Evolutionary conservation across 2,797 vertebrate genomes (phyloP).

Genomic region (Eidolon dupreanum): DNA sequence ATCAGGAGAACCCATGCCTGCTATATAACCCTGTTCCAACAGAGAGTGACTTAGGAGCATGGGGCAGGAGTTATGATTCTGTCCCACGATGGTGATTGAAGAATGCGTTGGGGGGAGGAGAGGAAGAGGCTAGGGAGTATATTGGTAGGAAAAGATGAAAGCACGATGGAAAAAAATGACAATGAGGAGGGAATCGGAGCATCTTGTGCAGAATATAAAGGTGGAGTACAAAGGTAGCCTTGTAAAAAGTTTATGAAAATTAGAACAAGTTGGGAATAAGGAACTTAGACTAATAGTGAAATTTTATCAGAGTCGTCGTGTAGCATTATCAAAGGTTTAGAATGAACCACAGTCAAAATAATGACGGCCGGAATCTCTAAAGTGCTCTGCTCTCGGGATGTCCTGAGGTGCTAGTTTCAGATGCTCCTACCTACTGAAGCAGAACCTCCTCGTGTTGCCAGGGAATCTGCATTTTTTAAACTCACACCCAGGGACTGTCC

Average conservation of each 20-base stretch:
- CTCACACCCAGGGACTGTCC: not conserved
- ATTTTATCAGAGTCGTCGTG: not conserved
- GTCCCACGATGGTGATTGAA: not conserved
- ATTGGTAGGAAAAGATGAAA: not conserved
- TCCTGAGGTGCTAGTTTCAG: not conserved
- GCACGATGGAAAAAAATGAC: not conserved
- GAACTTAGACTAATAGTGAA: not conserved
- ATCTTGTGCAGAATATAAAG: not conserved
- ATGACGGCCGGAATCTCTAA: not conserved
- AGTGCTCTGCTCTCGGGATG: accelerated
- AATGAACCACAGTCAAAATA: not conserved
- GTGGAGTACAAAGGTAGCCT: not conserved
- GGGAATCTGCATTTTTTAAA: not conserved
- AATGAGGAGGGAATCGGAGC: not conserved
- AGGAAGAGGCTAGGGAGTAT: not conserved
- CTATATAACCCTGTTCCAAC: not conserved
- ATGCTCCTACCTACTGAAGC: not conserved
- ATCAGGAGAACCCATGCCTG: not conserved
- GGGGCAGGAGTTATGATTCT: not conserved
- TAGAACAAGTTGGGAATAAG: not conserved
- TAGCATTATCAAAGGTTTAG: not conserved
- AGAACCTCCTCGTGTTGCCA: not conserved
- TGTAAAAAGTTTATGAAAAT: not conserved
- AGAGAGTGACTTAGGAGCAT: not conserved
- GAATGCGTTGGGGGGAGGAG: not conserved